Base-by-base conservation (phyloP, 2,113 vertebrate species). In the Falcunculus frontatus region DNA sequence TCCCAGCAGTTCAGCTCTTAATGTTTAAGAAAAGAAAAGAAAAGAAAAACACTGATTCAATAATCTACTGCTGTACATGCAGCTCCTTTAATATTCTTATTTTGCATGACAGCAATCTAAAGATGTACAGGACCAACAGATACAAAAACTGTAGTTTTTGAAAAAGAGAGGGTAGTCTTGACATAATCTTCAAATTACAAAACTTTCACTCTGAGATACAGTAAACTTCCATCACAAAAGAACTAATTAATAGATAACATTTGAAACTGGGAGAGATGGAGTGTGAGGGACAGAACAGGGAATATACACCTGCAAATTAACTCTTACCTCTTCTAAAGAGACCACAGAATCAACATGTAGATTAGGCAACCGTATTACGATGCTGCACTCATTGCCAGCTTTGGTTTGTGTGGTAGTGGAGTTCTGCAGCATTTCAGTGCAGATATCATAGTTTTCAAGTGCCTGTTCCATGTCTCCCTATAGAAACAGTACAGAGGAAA, bases 381-480 rank as follows among this genome's bases (percentile, higher is more conserved):
- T 83, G 90, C 94, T 98, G n/a, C 94, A 60, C 27, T 97, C 98
- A 12, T 96, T 96, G 13, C 97, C 90, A 19, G 89, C 91, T 50
- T 97, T 96, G 32, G 96, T 69, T 37, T 96, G 97, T 20, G 72
- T 42, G 30, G 96, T 72, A 4, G 93, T 95, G 39, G 98, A 96
- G 92, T 95, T 98, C 96, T 99, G 99, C 19, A 99, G 97, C 92
- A 99, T 97, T 52, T 99, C 99, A 11, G 98, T 98, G 89, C 99
- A 99, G 75, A 99, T 97, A 67, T 99, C 99, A 52, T 99, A 99
- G 97, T 99, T 99, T 86, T 99, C 99, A 73, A 99, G 96, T 12
- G 99, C 99, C 92, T 99, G 98, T n/a, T 99, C 99, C 99, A 99
- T 99, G 96, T 99, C 99, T 30, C 99, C 99, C 99, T 99, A 73